Base-by-base conservation (phyloP, 2,888 invertebrate species). In the Pedicia rivosa region DNA sequence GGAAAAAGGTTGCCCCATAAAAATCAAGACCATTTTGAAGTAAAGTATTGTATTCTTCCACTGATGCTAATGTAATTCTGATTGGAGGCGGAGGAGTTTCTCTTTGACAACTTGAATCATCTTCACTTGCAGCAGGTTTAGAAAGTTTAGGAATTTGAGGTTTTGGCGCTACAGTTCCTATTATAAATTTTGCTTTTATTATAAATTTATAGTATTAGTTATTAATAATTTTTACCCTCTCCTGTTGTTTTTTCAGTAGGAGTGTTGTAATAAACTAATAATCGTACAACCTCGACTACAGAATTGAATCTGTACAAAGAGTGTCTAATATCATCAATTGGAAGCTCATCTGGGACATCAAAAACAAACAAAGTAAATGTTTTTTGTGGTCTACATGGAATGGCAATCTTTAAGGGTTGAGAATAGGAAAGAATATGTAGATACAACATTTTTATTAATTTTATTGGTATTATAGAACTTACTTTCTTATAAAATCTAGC, bases 401-500 rank as follows among this genome's bases (percentile, higher is more conserved):
- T 83, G 26, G 81, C 74, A 44, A 80, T 73, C 78, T 78, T 56
- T 30, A 50, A 44, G 36, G 31, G 35, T 31, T 35, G 36, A 40
- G 35, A 44, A 38, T 39, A 38, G 20, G 40, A 24, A 25, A 29
- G 27, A 22, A 19, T 36, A 27, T 15, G 36, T 37, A 34, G 37
- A 41, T 37, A 40, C 32, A 39, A 36, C 31, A n/a, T 29, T 37
- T 25, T 13, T 16, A 24, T 29, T 34, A 10, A 31, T 27, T 28
- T 22, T 10, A 16, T 26, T 9, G 4, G 19, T 10, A 16, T 5
- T 14, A 20, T 36, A 30, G 8, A 28, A 54, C 56, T 60, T 66
- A 84, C 82, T 74, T 86, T 86, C 63, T 82, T 75, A 62, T 86
- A 84, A 55, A 84, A 77, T 48, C 84, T 68, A 35, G 84, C 83